phyloP scores from a whole-genome alignment of 2,888 invertebrate species.

The Petrolisthes cinctipes region DNA sequence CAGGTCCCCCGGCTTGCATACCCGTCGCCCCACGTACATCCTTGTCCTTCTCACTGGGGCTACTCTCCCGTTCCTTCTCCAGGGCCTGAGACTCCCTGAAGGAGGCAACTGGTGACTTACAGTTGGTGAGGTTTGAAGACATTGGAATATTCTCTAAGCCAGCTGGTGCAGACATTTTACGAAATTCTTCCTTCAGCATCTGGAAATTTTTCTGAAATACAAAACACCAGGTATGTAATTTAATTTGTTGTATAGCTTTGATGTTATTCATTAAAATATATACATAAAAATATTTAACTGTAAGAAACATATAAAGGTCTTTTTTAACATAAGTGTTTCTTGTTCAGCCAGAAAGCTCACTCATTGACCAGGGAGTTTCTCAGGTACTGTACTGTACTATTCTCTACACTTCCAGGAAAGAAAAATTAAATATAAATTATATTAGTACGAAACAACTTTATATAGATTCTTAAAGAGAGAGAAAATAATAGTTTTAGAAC shows the following conservation, averaged over 20 bases:
- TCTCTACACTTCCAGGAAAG: background rate
- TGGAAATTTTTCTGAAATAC: constrained; percentile 81
- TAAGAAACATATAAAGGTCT: too few species aligned
- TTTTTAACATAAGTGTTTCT: too few species aligned
- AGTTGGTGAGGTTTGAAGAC: constrained; percentile 23
- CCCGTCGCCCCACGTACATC: constrained; percentile 46
- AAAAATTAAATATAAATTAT: background rate
- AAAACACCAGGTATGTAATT: background rate
- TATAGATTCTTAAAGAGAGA: background rate
- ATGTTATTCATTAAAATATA: too few species aligned
- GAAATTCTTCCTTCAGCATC: constrained; percentile 86
- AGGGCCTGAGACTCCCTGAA: constrained; percentile 24
- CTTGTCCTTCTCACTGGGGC: constrained; percentile 42
- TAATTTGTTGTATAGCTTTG: too few species aligned
- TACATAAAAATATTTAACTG: too few species aligned
- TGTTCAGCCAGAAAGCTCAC: too few species aligned
- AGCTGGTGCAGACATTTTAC: constrained; percentile 83
- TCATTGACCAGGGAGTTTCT: too few species aligned
- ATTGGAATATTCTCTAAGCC: constrained; percentile 72
- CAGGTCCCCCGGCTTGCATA: constrained; percentile 54
- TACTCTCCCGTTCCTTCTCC: constrained; percentile 38
- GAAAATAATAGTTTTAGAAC: too few species aligned
- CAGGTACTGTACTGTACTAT: too few species aligned
- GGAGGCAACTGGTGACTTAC: constrained; percentile 30
- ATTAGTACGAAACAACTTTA: background rate